These are phyloP conservation scores for Acropora yongei DNA, from an alignment of 64 coral and sea anemone species.

Conservation along the genomic window DNA sequence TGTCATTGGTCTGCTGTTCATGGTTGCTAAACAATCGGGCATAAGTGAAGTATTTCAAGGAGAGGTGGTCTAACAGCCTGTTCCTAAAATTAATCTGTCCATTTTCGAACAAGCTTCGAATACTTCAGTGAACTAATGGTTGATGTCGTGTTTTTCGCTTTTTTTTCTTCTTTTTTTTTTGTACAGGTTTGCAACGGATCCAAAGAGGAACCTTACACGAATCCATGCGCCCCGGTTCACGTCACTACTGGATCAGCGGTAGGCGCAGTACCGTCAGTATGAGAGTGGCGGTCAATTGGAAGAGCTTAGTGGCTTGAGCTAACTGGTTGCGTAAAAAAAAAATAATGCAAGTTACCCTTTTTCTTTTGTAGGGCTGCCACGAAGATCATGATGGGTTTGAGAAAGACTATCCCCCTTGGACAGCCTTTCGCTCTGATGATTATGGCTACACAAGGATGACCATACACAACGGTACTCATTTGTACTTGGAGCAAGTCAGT, in stretches of 20 bases:
- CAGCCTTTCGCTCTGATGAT: constrained; percentile 78
- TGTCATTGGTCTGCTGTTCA: too few relatives aligned
- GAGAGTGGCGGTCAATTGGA: too few relatives aligned
- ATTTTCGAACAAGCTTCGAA: too few relatives aligned
- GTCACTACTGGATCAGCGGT: constrained; percentile 88
- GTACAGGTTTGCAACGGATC: constrained; percentile 80
- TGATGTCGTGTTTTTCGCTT: background rate
- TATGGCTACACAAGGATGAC: constrained; percentile 93
- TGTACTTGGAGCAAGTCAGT: constrained; percentile 85
- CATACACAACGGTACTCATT: constrained; percentile 78
- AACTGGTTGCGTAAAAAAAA: too few relatives aligned
- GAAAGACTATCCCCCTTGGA: constrained; percentile 85
- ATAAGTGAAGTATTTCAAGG: too few relatives aligned
- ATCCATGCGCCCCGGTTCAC: constrained; percentile 80
- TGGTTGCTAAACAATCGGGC: too few relatives aligned
- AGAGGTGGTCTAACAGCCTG: too few relatives aligned
- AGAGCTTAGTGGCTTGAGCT: too few relatives aligned
- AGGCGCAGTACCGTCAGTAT: background rate
- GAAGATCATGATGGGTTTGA: constrained; percentile 79
- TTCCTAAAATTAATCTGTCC: too few relatives aligned
- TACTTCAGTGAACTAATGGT: too few relatives aligned
- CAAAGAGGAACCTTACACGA: constrained; percentile 67
- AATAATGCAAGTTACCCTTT: too few relatives aligned
- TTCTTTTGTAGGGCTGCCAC: constrained; percentile 66
- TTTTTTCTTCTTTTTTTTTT: background rate